phyloP scores from a whole-genome alignment of 2,113 vertebrate species.

The Cinclus cinclus region DNA sequence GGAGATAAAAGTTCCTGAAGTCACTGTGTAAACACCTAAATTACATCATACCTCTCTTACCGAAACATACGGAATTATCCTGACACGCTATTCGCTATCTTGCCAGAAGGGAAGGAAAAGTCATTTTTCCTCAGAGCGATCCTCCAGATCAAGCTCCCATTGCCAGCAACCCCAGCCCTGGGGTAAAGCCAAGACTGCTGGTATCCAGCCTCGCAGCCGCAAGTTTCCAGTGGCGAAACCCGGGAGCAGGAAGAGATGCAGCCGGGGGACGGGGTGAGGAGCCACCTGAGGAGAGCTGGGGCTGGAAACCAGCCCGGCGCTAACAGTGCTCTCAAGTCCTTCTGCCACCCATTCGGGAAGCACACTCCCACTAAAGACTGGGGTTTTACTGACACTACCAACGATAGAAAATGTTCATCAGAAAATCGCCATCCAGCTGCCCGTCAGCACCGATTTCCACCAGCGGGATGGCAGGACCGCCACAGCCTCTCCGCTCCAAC shows the following conservation, averaged over 20 bases:
- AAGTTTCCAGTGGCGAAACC: neutral
- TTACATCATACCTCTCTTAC: neutral
- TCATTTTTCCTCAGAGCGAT: neutral
- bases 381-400: neutral
- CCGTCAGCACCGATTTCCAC: neutral
- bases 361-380: neutral
- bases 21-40: neutral
- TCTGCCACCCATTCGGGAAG: neutral
- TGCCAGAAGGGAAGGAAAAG: neutral
- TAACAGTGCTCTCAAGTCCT: neutral
- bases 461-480: neutral
- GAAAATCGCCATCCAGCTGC: neutral
- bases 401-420: neutral
- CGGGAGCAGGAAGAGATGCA: neutral
- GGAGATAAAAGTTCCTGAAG: neutral
- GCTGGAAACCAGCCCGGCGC: neutral
- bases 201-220: neutral
- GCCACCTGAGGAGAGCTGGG: neutral
- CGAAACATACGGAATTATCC: neutral
- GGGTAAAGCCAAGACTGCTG: neutral
- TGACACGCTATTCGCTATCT: neutral
- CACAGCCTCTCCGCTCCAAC: neutral
- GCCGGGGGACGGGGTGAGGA: neutral
- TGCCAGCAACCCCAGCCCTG: neutral
- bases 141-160: neutral